These are phyloP conservation scores for Tipula helvola DNA, from an alignment of 2,888 invertebrate genomes.

Conservation along the genomic window DNA sequence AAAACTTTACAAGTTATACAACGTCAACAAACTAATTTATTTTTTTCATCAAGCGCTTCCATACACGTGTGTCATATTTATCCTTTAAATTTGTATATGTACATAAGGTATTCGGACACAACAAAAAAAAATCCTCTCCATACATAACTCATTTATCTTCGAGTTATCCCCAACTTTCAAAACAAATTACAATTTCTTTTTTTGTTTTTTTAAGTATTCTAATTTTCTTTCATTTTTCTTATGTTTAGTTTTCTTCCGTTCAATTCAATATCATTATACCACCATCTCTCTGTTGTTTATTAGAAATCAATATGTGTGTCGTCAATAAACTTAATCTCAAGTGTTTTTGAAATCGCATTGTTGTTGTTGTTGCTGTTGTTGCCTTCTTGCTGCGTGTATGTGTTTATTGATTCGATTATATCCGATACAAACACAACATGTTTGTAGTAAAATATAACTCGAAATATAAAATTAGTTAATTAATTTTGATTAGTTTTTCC, in stretches of 20 bases:
- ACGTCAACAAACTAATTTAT: not conserved
- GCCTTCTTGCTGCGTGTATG: not conserved
- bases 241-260: not conserved
- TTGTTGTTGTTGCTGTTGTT: not conserved
- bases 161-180: not conserved
- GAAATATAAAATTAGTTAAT: not conserved
- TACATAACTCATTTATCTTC: not conserved
- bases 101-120: too few relatives aligned
- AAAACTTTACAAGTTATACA: not conserved
- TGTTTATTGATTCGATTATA: not conserved
- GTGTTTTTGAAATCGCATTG: not conserved
- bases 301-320: not conserved
- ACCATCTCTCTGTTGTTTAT: not conserved
- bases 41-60: not conserved
- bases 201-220: not conserved
- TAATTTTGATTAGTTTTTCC: not conserved
- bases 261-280: not conserved
- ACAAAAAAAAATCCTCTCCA: too few relatives aligned
- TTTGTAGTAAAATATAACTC: not conserved
- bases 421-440: not conserved
- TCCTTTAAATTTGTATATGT: too few relatives aligned
- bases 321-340: slow-evolving; percentile 4
- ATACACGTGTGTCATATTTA: not conserved
- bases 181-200: not conserved
- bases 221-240: not conserved